A percentile compares a stretch with the other conserved stretches of the same genome.
phyloP scores from a whole-genome alignment of 1,140 invertebrate species.

The Pinna nobilis region DNA sequence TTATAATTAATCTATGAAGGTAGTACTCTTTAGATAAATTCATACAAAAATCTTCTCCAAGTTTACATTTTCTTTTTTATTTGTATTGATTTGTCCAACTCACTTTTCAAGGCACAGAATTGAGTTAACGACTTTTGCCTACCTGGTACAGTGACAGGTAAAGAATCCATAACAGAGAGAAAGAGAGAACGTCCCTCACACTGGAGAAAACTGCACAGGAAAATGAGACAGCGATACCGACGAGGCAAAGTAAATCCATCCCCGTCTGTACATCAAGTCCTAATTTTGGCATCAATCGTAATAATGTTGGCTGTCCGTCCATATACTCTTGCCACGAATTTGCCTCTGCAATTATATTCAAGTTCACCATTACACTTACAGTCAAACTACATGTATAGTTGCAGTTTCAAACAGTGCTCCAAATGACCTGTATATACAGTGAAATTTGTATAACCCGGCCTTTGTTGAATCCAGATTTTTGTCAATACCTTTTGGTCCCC shows the following conservation, averaged over 20 bases:
- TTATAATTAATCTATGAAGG: no score
- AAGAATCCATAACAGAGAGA: constrained; percentile 82
- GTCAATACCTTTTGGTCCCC: not conserved
- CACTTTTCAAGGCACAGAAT: no score
- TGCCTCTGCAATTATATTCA: constrained; percentile 55
- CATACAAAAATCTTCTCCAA: no score
- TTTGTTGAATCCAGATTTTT: no score
- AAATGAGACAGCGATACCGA: constrained; percentile 81
- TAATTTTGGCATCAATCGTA: constrained; percentile 83
- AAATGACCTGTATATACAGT: not conserved
- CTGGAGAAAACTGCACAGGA: constrained; percentile 64
- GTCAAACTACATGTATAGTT: not conserved
- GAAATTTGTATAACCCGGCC: no score
- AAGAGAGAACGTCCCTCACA: constrained; percentile 73
- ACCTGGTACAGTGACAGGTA: constrained; percentile 87
- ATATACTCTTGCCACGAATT: constrained; percentile 62
- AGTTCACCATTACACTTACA: not conserved
- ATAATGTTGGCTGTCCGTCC: constrained; percentile 81
- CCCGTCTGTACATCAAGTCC: constrained; percentile 83
- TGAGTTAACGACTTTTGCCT: constrained; percentile 1
- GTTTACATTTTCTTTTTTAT: no score
- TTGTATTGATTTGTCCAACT: no score
- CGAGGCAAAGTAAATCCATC: constrained; percentile 83
- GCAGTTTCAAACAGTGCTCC: not conserved
- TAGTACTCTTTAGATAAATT: no score